These are phyloP conservation scores for Mythimna lalbum DNA, from an alignment of 2,888 invertebrate species.

Conservation along the genomic window DNA sequence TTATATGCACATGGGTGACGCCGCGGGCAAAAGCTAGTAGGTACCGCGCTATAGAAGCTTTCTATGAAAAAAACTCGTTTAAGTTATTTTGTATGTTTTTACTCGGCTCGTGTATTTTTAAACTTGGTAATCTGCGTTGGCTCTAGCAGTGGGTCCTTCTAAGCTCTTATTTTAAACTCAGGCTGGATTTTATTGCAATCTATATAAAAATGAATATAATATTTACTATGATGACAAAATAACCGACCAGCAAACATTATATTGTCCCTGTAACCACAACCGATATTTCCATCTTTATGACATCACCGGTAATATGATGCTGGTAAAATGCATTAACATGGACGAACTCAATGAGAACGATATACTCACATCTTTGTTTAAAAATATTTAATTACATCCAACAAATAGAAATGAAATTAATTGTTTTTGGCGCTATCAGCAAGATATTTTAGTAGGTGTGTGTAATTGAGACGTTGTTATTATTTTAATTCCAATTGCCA, in stretches of 20 bases:
- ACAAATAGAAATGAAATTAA: too few species aligned
- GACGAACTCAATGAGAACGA: slow-evolving; percentile 9
- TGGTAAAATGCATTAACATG: slow-evolving; percentile 32
- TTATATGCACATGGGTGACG: too few species aligned
- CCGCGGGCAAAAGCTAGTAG: too few species aligned
- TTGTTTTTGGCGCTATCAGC: too few species aligned
- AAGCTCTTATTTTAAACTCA: neutral
- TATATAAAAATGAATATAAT: neutral
- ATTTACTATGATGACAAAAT: neutral
- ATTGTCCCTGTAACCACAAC: slow-evolving; percentile 3
- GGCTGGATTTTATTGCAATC: accelerated
- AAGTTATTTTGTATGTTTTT: neutral
- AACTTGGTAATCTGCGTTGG: neutral
- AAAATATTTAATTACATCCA: too few species aligned
- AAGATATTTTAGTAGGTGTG: too few species aligned
- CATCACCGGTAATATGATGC: slow-evolving; percentile 7
- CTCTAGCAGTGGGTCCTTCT: neutral
- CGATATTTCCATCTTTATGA: slow-evolving; percentile 12
- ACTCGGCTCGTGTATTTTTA: slow-evolving; percentile 13
- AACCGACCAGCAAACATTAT: neutral
- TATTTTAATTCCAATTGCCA: too few species aligned
- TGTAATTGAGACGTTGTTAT: too few species aligned
- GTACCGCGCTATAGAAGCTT: too few species aligned
- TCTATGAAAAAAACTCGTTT: too few species aligned
- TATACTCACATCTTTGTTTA: neutral